Percentiles rank a stretch among this genome's conserved stretches.
These are phyloP conservation scores for Panthera leo DNA, from an alignment of 2,113 vertebrate species.

Conservation along the genomic window DNA sequence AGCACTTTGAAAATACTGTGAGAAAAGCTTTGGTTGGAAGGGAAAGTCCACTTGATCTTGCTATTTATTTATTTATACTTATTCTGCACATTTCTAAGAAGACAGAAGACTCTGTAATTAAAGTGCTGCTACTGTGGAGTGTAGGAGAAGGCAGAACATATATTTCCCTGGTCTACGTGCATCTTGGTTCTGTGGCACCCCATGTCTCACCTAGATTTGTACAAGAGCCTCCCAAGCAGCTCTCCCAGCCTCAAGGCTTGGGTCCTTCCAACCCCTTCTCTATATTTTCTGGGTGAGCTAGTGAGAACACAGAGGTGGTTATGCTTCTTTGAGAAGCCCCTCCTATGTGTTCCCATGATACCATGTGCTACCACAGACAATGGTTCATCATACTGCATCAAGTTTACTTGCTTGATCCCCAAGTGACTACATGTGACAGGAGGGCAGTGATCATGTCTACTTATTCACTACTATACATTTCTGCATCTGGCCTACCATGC, in stretches of 20 bases:
- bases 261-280: background rate
- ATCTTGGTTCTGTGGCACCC: background rate
- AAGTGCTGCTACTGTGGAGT: background rate
- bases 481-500: background rate
- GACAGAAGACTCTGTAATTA: background rate
- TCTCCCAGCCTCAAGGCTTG: background rate
- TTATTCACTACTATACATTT: background rate
- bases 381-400: rapidly evolving
- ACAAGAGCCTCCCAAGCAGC: background rate
- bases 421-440: background rate
- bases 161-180: background rate
- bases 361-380: background rate
- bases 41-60: constrained; percentile 11
- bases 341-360: background rate
- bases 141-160: background rate
- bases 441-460: background rate
- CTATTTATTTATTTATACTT: background rate
- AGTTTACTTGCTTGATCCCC: background rate
- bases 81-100: constrained; percentile 36
- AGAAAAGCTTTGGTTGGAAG: background rate
- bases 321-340: background rate
- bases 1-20: constrained; percentile 18
- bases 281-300: background rate
- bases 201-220: background rate
- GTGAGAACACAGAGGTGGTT: background rate